Conservation (phyloP, 2,797 vertebrate species). For the Paratrypauchen microcephalus region DNA sequence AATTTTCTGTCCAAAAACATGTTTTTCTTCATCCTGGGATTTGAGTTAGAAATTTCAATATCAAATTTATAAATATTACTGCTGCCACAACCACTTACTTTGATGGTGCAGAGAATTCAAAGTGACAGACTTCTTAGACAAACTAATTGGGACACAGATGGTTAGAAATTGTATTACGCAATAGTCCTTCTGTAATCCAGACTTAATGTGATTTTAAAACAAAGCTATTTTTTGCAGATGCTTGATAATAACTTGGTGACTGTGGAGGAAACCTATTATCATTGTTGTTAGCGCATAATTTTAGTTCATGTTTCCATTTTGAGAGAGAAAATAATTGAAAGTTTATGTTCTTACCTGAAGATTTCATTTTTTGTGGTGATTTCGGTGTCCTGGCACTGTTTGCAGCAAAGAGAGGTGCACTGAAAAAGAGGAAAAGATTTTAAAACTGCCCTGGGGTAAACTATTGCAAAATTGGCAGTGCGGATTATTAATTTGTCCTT, state of each 20-base stretch:
- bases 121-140: constrained; percentile 18
- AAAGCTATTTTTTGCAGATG: background rate
- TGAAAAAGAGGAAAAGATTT: constrained; percentile 52
- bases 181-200: constrained; percentile 10
- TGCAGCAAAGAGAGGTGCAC: constrained; percentile 98
- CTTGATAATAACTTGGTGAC: constrained; percentile 11
- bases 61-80: background rate
- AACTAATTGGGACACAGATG: constrained; percentile 24
- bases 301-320: background rate
- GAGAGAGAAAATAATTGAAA: background rate
- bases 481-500: no score
- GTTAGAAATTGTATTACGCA: constrained; percentile 36
- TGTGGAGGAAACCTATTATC: background rate
- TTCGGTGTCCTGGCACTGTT: constrained; percentile 95
- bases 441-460: background rate
- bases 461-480: no score
- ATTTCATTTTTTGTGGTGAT: constrained; percentile 99
- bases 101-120: background rate
- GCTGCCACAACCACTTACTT: background rate
- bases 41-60: background rate
- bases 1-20: background rate
- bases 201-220: background rate
- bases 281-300: no score
- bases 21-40: background rate
- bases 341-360: constrained; percentile 86